phyloP scores from a whole-genome alignment of 2,113 vertebrate genomes.

The Pseudois nayaur region DNA sequence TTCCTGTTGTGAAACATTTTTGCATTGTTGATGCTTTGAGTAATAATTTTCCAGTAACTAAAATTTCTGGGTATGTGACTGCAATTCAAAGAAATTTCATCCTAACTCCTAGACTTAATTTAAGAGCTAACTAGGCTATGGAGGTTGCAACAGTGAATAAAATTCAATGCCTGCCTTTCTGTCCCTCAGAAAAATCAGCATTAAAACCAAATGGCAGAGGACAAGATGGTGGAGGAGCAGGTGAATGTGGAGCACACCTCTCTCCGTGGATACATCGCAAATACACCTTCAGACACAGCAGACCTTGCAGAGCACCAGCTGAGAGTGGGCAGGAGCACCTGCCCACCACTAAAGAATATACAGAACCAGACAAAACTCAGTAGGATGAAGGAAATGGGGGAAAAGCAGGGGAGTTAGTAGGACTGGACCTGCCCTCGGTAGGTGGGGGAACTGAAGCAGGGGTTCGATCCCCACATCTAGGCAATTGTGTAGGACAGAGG shows the following conservation, averaged over 20 bases:
- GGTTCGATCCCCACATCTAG: neutral
- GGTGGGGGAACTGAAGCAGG: neutral
- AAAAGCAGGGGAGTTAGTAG: neutral
- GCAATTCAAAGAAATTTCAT: neutral
- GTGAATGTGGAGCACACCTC: neutral
- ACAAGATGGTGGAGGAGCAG: neutral
- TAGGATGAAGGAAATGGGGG: neutral
- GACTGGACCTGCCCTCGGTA: neutral
- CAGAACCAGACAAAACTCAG: neutral
- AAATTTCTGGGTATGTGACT: neutral
- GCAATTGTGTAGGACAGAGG: neutral
- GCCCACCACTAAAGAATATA: neutral
- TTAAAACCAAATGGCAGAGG: neutral
- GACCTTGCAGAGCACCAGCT: neutral
- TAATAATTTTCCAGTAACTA: neutral
- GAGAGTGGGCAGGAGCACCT: neutral
- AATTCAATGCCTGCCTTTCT: neutral
- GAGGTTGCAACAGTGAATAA: neutral
- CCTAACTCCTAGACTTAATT: neutral
- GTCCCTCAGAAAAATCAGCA: neutral
- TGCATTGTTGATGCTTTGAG: neutral
- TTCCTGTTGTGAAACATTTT: neutral
- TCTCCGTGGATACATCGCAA: accelerated
- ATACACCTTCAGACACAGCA: neutral
- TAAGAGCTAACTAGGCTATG: neutral